Percentiles rank a stretch among this genome's conserved stretches.
phyloP scores from a whole-genome alignment of 2,888 invertebrate species.

The Hirtodrosophila alboralis region DNA sequence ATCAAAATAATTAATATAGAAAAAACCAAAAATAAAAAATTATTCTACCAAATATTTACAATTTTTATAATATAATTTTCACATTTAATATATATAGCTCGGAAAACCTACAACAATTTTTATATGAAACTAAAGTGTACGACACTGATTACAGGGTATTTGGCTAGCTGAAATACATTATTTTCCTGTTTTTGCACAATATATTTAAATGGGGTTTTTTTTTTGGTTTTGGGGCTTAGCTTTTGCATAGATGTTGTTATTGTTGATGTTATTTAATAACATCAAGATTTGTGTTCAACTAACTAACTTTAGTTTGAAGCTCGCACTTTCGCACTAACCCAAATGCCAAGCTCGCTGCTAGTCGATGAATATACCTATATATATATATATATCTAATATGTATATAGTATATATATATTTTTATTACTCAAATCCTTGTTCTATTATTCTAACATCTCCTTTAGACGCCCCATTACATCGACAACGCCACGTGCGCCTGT shows the following conservation, averaged over 20 bases:
- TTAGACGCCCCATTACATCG: conserved; percentile 83
- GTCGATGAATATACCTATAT: conserved; percentile 17
- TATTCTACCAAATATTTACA: too few relatives aligned
- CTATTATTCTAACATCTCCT: not conserved
- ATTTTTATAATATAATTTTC: too few relatives aligned
- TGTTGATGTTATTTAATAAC: conserved; percentile 46
- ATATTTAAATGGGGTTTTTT: conserved; percentile 35
- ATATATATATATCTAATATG: not conserved
- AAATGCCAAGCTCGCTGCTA: conserved; percentile 37
- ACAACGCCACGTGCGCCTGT: conserved; percentile 75
- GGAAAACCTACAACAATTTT: too few relatives aligned
- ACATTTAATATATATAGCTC: too few relatives aligned
- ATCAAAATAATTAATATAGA: too few relatives aligned
- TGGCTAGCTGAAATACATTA: too few relatives aligned
- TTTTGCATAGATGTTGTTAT: conserved; percentile 59
- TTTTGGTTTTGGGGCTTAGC: conserved; percentile 82
- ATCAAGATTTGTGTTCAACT: conserved; percentile 73
- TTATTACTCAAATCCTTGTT: too few relatives aligned
- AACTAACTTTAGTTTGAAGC: conserved; percentile 68
- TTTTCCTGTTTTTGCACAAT: conserved; percentile 38
- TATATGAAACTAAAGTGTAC: too few relatives aligned
- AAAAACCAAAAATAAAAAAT: too few relatives aligned
- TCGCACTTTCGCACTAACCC: conserved; percentile 73
- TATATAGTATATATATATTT: not conserved
- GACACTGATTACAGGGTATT: too few relatives aligned